Base-by-base conservation (phyloP, 2,113 vertebrate genomes). In the Hipposideros armiger region DNA sequence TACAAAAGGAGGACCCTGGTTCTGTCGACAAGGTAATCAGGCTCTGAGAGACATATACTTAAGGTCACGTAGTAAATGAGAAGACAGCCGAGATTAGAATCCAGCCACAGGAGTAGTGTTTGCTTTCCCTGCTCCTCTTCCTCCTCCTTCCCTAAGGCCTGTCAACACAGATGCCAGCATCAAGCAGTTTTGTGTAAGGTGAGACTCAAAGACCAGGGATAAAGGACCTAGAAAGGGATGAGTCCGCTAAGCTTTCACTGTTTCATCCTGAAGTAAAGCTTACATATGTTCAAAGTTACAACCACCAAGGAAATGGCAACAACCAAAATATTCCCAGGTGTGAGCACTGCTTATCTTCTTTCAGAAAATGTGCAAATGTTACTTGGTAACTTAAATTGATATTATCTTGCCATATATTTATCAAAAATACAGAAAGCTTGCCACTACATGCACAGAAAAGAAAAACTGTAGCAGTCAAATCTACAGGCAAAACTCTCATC, bases 181-280 rank as follows among this genome's bases (percentile, higher is more conserved):
- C 67, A 80, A 70, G 36, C 42, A 77, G 52, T 83, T 87, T 58
- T 77, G 67, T 77, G 66, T 56, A 70, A 66, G 54, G 30, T 73
- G 32, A 90, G 19, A 42, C 11, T 85, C 24, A 58, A 32, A 78
- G 45, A 85, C 19, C 28, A 36, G 36, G 11, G 28, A 40, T 26
- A 58, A 70, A 72, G 62, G 4, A 91, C 13, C 28, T 62, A n/a
- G 36, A 67, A 88, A 92, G 26, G 69, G 22, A 73, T 24, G 5
- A 56, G 67, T 88, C 24, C 81, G 32, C 54, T 86, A 82, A 96
- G 72, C 52, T 77, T 76, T 45, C 83, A 95, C 20, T 56, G 24
- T 94, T 90, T 64, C n/a, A 82, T 77, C 67, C 66, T 73, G 10
- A 87, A 95, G 86, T 47, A 47, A 91, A 84, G 91, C 40, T n/a